These are phyloP conservation scores for Paramisgurnus dabryanus DNA, from an alignment of 2,113 vertebrate species.

Conservation along the genomic window DNA sequence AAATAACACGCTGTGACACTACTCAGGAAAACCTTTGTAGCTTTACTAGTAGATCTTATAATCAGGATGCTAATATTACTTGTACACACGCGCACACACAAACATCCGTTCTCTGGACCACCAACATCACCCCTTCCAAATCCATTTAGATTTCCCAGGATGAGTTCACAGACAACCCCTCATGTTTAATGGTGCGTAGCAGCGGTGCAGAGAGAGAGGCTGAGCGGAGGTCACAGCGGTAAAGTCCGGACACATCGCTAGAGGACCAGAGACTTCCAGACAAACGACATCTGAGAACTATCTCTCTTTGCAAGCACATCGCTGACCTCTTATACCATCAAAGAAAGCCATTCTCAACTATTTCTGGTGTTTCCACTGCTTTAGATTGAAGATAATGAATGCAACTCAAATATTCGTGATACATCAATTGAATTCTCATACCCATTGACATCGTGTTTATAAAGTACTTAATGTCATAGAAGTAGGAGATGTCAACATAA, in stretches of 20 bases:
- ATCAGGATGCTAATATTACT: neutral
- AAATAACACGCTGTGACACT: no score
- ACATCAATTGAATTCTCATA: neutral
- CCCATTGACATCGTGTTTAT: neutral
- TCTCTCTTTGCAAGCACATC: slow-evolving; percentile 3
- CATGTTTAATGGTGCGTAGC: slow-evolving; percentile 31
- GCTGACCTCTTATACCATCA: slow-evolving; percentile 18
- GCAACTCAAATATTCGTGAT: neutral
- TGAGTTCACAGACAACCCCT: slow-evolving; percentile 10
- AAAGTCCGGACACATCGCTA: slow-evolving; percentile 20
- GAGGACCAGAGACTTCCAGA: slow-evolving; percentile 25
- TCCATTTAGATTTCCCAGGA: neutral
- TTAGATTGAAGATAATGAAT: slow-evolving; percentile 1
- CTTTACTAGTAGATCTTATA: no score
- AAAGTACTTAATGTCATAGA: neutral
- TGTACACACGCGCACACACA: neutral
- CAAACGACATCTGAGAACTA: slow-evolving; percentile 17
- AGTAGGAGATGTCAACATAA: neutral
- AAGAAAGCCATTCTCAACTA: slow-evolving; percentile 21
- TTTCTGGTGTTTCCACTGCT: neutral
- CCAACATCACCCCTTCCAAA: slow-evolving; percentile 2
- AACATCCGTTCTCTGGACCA: neutral
- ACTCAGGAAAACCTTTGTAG: no score
- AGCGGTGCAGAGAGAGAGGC: slow-evolving; percentile 18
- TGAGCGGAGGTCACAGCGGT: slow-evolving; percentile 12